Evolutionary conservation across 1,140 invertebrate species (phyloP).

Genomic region (Samia ricini): DNA sequence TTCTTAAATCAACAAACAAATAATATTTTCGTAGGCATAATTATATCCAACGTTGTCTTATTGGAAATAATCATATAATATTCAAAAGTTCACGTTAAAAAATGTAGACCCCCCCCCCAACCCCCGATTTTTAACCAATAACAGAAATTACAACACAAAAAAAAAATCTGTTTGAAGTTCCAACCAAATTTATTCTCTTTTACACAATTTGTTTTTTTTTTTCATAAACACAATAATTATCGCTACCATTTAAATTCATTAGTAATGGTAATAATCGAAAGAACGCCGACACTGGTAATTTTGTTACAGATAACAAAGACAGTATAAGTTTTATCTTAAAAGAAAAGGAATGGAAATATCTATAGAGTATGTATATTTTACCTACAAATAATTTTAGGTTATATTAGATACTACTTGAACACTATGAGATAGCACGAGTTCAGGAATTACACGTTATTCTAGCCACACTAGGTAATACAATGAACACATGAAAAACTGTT

Average conservation of each 20-base stretch:
- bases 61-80: no score
- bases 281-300: constrained; percentile 6
- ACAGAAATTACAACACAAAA: not conserved
- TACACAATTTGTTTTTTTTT: not conserved
- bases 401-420: constrained; percentile 46
- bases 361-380: constrained; percentile 27
- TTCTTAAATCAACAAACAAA: no score
- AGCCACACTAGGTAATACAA: constrained; percentile 69
- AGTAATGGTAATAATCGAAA: constrained; percentile 2
- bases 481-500: constrained; percentile 72
- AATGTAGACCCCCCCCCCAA: no score
- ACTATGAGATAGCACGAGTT: constrained; percentile 48
- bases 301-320: not conserved
- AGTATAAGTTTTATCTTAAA: not conserved
- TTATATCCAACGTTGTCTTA: no score
- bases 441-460: constrained; percentile 47
- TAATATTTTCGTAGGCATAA: no score
- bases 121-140: no score
- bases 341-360: constrained; percentile 29
- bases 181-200: constrained; percentile 24
- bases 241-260: constrained; percentile 9
- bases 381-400: constrained; percentile 27
- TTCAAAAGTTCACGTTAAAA: no score
- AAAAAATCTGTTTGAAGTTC: constrained; percentile 13
- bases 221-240: constrained; percentile 14